Base-by-base conservation (phyloP, 2,888 invertebrate species). In the Drosophila affinis region DNA sequence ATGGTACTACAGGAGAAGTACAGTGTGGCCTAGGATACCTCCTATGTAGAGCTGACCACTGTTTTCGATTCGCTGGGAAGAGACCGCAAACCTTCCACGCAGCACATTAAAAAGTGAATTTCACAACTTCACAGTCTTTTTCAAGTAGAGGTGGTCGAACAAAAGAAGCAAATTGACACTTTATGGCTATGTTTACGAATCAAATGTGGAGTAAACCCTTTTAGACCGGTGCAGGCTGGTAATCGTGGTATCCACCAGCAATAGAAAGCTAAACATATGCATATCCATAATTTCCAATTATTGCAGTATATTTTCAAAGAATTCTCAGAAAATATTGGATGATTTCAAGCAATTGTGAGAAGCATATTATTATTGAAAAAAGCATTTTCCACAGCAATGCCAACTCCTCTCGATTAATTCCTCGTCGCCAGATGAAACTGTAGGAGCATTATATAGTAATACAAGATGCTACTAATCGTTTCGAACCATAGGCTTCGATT, bases 1-100 rank as follows among this genome's bases (percentile, higher is more conserved):
- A 46, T 81, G 80, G 53, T 77, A 85, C 39, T 82, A 88, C 7
- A 79, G 17, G 27, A 82, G 21, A n/a, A 88, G 3, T 3, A 70
- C 54, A 2, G 47, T 21, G 9, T 72, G 62, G 0, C 34, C 39
- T 0, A 72, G 0, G 1, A 82, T 65, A 1, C 72, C 62, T 2
- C 14, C 12, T 4, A 74, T n/a, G n/a, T n/a, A n/a, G n/a, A n/a
- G n/a, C n/a, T n/a, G n/a, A n/a, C 86, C 83, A 81, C 24, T 47
- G 49, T 1, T 24, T 51, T 1, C 65, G 68, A 48, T 85, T 64
- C 0, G 32, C 51, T 6, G 63, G 53, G 9, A 68, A 82, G 1
- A 88, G 72, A 0, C 86, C 88, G n/a, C 88, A 82, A 4, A 63
- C 69, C 71, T n/a, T n/a, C n/a, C n/a, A 29, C 9, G 9, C 2